These are phyloP conservation scores for Seira musarum DNA, from an alignment of 2,888 invertebrate genomes.

Conservation along the genomic window DNA sequence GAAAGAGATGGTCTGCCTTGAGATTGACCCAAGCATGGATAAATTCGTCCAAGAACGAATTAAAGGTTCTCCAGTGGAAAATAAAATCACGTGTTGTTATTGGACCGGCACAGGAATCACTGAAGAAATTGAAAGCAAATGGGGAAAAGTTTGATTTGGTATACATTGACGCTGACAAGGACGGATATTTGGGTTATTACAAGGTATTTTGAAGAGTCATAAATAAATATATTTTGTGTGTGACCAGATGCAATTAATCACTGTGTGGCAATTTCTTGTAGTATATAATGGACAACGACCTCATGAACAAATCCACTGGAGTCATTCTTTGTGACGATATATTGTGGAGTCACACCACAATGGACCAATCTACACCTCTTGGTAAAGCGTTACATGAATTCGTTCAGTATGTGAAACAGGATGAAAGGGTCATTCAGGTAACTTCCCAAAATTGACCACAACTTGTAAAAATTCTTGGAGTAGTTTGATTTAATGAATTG, in stretches of 20 bases:
- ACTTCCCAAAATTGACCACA: background rate
- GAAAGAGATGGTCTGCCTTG: constrained; percentile 59
- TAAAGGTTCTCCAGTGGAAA: constrained; percentile 51
- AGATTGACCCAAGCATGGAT: constrained; percentile 55
- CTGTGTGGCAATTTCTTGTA: constrained; percentile 20
- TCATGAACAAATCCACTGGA: constrained; percentile 55
- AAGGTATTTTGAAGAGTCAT: constrained; percentile 58
- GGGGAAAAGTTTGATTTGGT: constrained; percentile 64
- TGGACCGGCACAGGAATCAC: constrained; percentile 60
- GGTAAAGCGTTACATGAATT: constrained; percentile 60
- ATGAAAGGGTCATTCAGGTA: constrained; percentile 65
- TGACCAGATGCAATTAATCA: background rate
- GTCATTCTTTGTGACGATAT: constrained; percentile 63
- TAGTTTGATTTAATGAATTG: too few species aligned
- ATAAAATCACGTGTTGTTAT: constrained; percentile 61
- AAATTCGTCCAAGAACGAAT: constrained; percentile 55
- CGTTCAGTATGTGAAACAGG: constrained; percentile 61
- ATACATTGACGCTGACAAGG: constrained; percentile 67
- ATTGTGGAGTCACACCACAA: constrained; percentile 57
- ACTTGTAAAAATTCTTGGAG: too few species aligned
- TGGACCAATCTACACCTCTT: constrained; percentile 1
- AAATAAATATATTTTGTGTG: background rate
- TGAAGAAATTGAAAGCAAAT: constrained; percentile 58
- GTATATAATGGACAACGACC: constrained; percentile 66
- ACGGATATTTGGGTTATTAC: constrained; percentile 65